Evolutionary conservation across 2,888 invertebrate genomes (phyloP), one percentile per base, ranked within the genome.

Genomic region (Embidobia sp.): DNA sequence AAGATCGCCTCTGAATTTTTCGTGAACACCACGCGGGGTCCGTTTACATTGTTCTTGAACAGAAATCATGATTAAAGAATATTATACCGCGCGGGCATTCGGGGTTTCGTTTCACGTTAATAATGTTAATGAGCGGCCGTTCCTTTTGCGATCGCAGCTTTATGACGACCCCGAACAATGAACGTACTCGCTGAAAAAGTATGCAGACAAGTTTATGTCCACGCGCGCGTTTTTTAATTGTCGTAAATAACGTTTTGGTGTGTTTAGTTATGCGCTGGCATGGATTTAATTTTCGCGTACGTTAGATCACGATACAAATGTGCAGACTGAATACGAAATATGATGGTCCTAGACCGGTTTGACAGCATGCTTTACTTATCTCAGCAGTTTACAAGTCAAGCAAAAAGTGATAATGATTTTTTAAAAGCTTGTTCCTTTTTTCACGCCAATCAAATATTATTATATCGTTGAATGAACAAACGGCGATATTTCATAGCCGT

Each of bases 341-440:
- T 22, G 40, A 13, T 35, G 66, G 59, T 59, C 40, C 64, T 70
- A 51, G 66, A 77, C 66, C 64, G 77, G 77, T 77, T 77, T 44
- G 61, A 64, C 63, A 27, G 53, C 63, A 49, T 67, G 46, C 59
- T 69, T 69, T 51, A 57, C 64, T 69, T 64, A 69, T 44, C 49
- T 61, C 11, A 8, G 27, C 19, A 19, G 59, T n/a, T n/a, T n/a
- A n/a, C n/a, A n/a, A 29, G 16, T 18, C 26, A 42, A 18, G 42
- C 7, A 33, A 61, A 53, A 66, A 40, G 51, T 13, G 55, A 26
- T 64, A 53, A 51, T 44, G 42, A 64, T 64, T 42, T 49, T 42
- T 51, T 15, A 48, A 49, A 40, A 33, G 22, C 16, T 31, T 6
- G 26, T 35, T n/a, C n/a, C n/a, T n/a, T n/a, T 55, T 55, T 42